These are phyloP conservation scores for Mylabris sibirica DNA, from an alignment of 2,888 invertebrate genomes.

Conservation along the genomic window DNA sequence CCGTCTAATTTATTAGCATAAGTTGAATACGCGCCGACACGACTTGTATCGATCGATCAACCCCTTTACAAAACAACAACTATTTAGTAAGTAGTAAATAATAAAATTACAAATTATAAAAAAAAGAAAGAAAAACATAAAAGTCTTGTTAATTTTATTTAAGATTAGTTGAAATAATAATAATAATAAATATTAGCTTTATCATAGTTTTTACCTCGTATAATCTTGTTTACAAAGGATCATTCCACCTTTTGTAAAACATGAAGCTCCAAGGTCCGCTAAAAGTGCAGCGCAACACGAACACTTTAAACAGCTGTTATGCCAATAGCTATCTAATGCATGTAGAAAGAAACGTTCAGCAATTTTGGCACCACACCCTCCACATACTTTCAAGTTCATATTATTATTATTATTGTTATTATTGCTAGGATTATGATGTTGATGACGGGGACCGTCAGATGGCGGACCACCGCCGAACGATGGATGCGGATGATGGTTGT, in stretches of 20 bases:
- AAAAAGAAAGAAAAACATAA: conserved; percentile 23
- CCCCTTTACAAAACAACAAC: conserved; percentile 35
- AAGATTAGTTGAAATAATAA: neutral
- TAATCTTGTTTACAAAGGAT: conserved; percentile 96
- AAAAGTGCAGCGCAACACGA: conserved; percentile 88
- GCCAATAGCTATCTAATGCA: conserved; percentile 95
- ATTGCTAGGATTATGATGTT: conserved; percentile 67
- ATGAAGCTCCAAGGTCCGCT: conserved; percentile 90
- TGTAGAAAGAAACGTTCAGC: conserved; percentile 90
- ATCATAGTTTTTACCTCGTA: conserved; percentile 78
- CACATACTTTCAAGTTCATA: conserved; percentile 79
- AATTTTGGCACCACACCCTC: conserved; percentile 91
- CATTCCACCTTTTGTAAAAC: conserved; percentile 92
- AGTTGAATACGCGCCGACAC: conserved; percentile 59
- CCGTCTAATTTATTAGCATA: conserved; percentile 63
- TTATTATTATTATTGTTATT: conserved; percentile 64
- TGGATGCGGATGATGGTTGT: conserved; percentile 59
- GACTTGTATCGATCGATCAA: conserved; percentile 59
- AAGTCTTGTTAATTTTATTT: conserved; percentile 21
- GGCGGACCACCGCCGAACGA: conserved; percentile 62
- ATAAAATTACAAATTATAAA: neutral
- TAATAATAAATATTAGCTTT: neutral
- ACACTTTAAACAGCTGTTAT: conserved; percentile 94
- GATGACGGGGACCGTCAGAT: conserved; percentile 61
- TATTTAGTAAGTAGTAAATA: conserved; percentile 7